A percentile compares a stretch with the other conserved stretches of the same genome.
phyloP scores from a whole-genome alignment of 1,140 invertebrate species.

The Mylabris phalerata region DNA sequence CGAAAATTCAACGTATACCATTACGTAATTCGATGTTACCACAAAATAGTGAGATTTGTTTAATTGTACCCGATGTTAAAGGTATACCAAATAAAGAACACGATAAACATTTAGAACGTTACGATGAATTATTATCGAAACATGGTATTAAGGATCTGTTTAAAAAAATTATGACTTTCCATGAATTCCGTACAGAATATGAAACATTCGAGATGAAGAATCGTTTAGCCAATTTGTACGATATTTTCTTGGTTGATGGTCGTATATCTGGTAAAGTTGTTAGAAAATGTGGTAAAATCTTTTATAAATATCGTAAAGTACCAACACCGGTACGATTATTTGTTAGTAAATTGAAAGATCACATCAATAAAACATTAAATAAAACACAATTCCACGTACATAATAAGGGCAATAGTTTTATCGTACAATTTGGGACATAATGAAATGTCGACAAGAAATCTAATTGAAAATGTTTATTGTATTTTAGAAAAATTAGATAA shows the following conservation, averaged over 20 bases:
- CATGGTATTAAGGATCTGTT: constrained; percentile 44
- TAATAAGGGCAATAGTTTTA: constrained; percentile 49
- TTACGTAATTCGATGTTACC: constrained; percentile 48
- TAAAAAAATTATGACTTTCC: constrained; percentile 51
- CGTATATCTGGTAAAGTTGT: constrained; percentile 53
- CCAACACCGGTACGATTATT: constrained; percentile 52
- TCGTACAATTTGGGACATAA: constrained; percentile 52
- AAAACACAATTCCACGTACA: constrained; percentile 52
- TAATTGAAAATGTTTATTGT: constrained; percentile 53
- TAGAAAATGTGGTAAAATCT: constrained; percentile 54
- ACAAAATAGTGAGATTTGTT: constrained; percentile 47
- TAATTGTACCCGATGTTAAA: constrained; percentile 48
- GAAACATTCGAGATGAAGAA: constrained; percentile 57
- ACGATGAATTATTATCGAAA: constrained; percentile 47
- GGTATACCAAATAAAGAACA: constrained; percentile 48
- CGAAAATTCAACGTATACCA: constrained; percentile 43
- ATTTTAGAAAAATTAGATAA: constrained; percentile 46
- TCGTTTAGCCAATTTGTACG: constrained; percentile 53
- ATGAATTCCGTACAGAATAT: constrained; percentile 57
- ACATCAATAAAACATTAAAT: constrained; percentile 50
- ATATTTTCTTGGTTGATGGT: constrained; percentile 57
- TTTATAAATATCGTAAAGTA: constrained; percentile 54
- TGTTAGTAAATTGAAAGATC: constrained; percentile 49
- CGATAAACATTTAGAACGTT: constrained; percentile 53
- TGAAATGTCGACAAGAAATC: constrained; percentile 46